Evolutionary conservation across 2,888 invertebrate species (phyloP).

Genomic region (Taphrorychus bicolor): DNA sequence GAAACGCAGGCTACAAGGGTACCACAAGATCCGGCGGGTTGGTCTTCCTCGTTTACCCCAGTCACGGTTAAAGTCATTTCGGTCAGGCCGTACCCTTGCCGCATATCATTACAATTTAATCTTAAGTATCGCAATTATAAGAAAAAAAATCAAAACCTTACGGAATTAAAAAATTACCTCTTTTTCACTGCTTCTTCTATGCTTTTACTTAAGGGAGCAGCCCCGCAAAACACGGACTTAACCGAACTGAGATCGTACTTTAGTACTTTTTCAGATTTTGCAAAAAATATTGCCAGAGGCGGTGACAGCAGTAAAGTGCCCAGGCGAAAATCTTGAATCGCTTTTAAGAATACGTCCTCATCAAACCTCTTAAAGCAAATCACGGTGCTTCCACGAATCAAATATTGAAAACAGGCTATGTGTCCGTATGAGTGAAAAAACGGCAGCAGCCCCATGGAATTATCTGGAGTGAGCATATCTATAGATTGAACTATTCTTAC

Average conservation of each 20-base stretch:
- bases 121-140: too few species aligned
- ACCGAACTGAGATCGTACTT: conserved; percentile 77
- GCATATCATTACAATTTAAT: not conserved
- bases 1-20: conserved; percentile 32
- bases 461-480: not conserved
- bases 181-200: conserved; percentile 67
- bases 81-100: conserved; percentile 73
- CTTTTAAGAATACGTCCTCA: conserved; percentile 68
- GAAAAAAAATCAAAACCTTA: too few species aligned
- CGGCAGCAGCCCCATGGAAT: conserved; percentile 46
- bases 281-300: conserved; percentile 81
- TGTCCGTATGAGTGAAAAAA: conserved; percentile 51
- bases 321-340: conserved; percentile 73
- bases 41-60: conserved; percentile 44
- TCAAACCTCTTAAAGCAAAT: conserved; percentile 49
- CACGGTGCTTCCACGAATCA: conserved; percentile 43
- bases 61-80: conserved; percentile 70
- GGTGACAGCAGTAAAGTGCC: conserved; percentile 77
- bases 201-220: conserved; percentile 79
- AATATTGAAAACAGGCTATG: conserved; percentile 41
- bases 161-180: too few species aligned
- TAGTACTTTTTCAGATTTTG: conserved; percentile 79
- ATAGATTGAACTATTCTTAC: not conserved
- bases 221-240: conserved; percentile 74
- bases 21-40: conserved; percentile 61